phyloP scores from a whole-genome alignment of 1,140 invertebrate genomes.

The Drosophila busckii region DNA sequence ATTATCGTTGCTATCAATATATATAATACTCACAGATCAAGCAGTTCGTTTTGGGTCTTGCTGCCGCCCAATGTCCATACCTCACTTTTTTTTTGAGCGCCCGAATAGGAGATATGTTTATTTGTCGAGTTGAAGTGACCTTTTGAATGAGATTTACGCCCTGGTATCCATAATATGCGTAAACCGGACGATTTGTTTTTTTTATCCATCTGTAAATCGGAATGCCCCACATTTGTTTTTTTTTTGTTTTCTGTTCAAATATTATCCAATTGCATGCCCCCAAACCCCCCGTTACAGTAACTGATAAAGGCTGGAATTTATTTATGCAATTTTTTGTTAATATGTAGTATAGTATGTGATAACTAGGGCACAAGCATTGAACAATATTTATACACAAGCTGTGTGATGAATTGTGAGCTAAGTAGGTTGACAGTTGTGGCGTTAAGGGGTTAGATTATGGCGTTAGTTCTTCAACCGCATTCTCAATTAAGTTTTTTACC shows the following conservation, averaged over 20 bases:
- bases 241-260: too few species aligned
- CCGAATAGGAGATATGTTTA: constrained; percentile 57
- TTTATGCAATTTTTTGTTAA: constrained; percentile 1
- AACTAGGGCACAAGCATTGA: too few species aligned
- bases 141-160: constrained; percentile 63
- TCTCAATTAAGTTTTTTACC: too few species aligned
- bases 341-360: too few species aligned
- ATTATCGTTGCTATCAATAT: too few species aligned
- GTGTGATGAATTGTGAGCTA: too few species aligned
- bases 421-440: too few species aligned
- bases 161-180: constrained; percentile 74
- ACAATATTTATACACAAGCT: too few species aligned
- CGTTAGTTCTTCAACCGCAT: too few species aligned
- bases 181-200: constrained; percentile 64
- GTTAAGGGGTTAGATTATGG: too few species aligned
- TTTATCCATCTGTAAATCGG: constrained; percentile 66
- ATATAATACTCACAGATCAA: constrained; percentile 68
- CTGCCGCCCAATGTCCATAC: constrained; percentile 73
- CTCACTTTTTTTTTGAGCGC: constrained; percentile 67
- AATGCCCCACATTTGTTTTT: constrained; percentile 25
- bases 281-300: too few species aligned
- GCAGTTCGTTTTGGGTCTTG: constrained; percentile 58
- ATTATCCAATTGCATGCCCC: too few species aligned
- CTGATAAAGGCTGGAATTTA: constrained; percentile 5
- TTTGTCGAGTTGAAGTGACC: constrained; percentile 59